Percentiles rank a stretch among this genome's conserved stretches.
Conservation (phyloP, 1,140 invertebrate genomes). For the Delia radicum region DNA sequence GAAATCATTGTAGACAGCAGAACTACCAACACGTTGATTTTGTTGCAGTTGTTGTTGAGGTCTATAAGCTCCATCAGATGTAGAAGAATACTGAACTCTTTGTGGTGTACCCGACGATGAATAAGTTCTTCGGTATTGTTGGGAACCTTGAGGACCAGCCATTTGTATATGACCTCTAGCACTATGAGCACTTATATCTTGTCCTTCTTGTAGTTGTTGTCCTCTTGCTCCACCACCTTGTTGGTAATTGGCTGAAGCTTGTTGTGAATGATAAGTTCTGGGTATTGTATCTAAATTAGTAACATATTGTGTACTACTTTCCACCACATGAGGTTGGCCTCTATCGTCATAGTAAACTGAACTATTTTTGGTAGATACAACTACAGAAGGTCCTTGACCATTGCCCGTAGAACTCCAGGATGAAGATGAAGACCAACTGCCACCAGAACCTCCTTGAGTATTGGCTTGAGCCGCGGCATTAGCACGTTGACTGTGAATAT, state of each 20-base stretch:
- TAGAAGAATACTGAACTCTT: neutral
- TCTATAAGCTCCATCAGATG: slow-evolving; percentile 6
- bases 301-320: slow-evolving; percentile 39
- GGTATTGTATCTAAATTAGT: slow-evolving; percentile 11
- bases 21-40: slow-evolving; percentile 5
- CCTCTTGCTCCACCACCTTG: neutral
- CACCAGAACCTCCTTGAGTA: slow-evolving; percentile 10
- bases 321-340: slow-evolving; percentile 36
- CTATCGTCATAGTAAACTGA: slow-evolving; percentile 32
- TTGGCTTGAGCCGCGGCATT: slow-evolving; percentile 36
- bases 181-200: slow-evolving; percentile 33
- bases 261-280: neutral
- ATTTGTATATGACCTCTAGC: slow-evolving; percentile 47
- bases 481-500: slow-evolving; percentile 47
- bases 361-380: slow-evolving; percentile 36
- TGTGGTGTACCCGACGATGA: neutral
- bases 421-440: slow-evolving; percentile 12
- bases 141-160: slow-evolving; percentile 29
- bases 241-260: slow-evolving; percentile 27
- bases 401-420: neutral
- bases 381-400: slow-evolving; percentile 28
- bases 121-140: slow-evolving; percentile 2
- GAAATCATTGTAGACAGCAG: slow-evolving; percentile 25
- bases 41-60: slow-evolving; percentile 8
- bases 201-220: neutral